Evolutionary conservation across 2,888 invertebrate genomes (phyloP).

Genomic region (Drosophila nr. medialis): DNA sequence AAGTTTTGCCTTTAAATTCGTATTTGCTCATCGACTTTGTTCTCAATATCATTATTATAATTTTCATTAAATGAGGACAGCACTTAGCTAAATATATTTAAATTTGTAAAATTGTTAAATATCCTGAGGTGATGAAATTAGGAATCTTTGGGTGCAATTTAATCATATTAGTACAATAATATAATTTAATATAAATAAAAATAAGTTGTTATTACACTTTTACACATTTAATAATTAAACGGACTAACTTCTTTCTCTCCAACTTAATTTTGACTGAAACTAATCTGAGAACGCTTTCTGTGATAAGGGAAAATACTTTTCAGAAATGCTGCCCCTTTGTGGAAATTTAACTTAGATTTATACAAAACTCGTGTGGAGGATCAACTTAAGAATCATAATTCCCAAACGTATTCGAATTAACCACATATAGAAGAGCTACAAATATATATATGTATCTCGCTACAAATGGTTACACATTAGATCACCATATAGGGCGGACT

Average conservation of each 20-base stretch:
- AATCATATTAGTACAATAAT: background rate
- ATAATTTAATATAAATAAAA: background rate
- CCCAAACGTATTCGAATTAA: background rate
- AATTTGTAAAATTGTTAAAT: background rate
- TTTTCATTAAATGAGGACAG: background rate
- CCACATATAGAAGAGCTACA: background rate
- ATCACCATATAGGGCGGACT: conserved; percentile 35
- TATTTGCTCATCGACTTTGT: background rate
- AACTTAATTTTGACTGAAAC: no score
- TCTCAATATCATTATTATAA: background rate
- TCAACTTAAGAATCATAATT: background rate
- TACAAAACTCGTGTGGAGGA: background rate
- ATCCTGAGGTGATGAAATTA: background rate
- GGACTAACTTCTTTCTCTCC: background rate
- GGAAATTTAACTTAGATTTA: background rate
- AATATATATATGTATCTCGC: background rate
- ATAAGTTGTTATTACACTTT: background rate
- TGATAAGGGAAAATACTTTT: background rate
- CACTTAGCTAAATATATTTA: background rate
- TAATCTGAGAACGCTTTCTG: background rate
- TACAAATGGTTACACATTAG: conserved; percentile 39
- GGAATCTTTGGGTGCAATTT: background rate
- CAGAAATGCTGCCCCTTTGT: background rate
- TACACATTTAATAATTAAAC: background rate
- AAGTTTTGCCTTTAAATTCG: background rate